Conservation (phyloP, 2,797 vertebrate species). For the Cottoperca gobio region DNA sequence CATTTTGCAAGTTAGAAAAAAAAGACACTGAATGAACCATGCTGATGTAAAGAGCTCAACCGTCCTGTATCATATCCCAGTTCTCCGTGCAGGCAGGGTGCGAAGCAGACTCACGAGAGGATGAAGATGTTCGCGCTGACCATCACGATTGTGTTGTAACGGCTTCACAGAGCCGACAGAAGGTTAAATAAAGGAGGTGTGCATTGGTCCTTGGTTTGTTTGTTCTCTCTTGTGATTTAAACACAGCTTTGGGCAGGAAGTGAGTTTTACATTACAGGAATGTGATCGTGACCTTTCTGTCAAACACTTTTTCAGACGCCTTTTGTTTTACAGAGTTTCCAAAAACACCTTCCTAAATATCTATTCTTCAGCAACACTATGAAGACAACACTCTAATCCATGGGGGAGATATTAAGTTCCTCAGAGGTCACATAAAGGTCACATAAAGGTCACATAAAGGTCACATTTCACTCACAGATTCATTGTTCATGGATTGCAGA, state of each 20-base stretch:
- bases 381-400: not conserved
- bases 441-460: too few species aligned
- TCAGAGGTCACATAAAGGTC: not conserved
- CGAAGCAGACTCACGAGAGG: conserved; percentile 38
- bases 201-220: conserved; percentile 36
- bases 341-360: not conserved
- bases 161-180: conserved; percentile 80
- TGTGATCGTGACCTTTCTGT: not conserved
- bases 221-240: not conserved
- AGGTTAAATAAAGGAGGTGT: conserved; percentile 81
- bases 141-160: conserved; percentile 75
- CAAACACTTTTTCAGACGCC: too few species aligned
- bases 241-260: not conserved
- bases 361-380: not conserved
- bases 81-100: conserved; percentile 49
- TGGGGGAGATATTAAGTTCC: not conserved
- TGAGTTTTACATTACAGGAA: not conserved
- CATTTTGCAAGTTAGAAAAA: conserved; percentile 46
- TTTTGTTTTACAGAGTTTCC: not conserved
- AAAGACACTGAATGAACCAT: conserved; percentile 24
- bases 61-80: conserved; percentile 53
- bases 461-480: too few species aligned
- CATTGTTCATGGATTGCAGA: too few species aligned
- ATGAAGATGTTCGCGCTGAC: conserved; percentile 63
- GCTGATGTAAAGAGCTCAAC: conserved; percentile 55